Percentiles rank a stretch among this genome's conserved stretches.
phyloP scores from a whole-genome alignment of 64 coral and sea anemone genomes.

The Orbicella faveolata region DNA sequence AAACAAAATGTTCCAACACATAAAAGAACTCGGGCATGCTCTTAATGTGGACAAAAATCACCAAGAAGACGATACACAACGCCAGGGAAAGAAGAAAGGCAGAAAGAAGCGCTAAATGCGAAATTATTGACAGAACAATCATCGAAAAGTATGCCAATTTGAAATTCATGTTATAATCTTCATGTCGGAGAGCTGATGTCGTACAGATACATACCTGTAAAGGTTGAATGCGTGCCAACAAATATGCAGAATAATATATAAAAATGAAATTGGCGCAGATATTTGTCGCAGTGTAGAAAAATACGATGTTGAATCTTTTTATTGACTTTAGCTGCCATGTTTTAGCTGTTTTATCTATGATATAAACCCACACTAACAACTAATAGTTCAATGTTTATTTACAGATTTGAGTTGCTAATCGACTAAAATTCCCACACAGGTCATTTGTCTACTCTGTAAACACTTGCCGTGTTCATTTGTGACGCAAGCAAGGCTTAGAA shows the following conservation, averaged over 20 bases:
- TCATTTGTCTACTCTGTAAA: not conserved
- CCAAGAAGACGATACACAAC: not conserved
- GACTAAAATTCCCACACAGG: not conserved
- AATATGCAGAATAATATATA: not conserved
- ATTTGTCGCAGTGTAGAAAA: not conserved
- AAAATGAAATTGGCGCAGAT: not conserved
- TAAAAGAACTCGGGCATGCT: slow-evolving; percentile 89
- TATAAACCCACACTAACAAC: not conserved
- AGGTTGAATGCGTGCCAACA: not conserved
- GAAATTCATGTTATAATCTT: not conserved
- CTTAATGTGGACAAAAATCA: slow-evolving; percentile 38
- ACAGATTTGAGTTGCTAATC: not conserved
- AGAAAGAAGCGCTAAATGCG: slow-evolving; percentile 69
- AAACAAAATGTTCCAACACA: slow-evolving; percentile 96
- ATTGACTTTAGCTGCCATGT: not conserved
- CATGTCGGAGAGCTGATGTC: not conserved
- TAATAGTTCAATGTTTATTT: slow-evolving; percentile 18
- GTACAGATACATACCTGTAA: not conserved
- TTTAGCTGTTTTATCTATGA: not conserved
- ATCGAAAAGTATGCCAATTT: slow-evolving; percentile 22
- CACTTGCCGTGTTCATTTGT: not conserved
- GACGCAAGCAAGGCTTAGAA: not conserved
- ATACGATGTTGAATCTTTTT: not conserved
- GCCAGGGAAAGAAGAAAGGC: slow-evolving; percentile 63
- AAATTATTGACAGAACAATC: not conserved